A percentile compares a stretch with the other conserved stretches of the same genome.
Conservation (phyloP, 2,113 vertebrate genomes). For the Scomber colias region DNA sequence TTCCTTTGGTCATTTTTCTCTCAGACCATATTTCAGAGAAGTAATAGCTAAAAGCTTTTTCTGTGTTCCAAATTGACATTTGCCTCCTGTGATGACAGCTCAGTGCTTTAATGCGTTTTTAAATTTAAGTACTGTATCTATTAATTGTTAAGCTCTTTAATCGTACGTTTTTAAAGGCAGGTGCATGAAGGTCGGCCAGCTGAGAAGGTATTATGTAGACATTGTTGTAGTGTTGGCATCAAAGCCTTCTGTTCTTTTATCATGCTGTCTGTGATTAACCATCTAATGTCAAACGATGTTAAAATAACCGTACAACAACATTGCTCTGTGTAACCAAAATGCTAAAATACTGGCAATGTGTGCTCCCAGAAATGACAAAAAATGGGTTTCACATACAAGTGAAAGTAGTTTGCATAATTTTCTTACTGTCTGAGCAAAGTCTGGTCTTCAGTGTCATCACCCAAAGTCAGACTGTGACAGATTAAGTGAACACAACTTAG, state of each 20-base stretch:
- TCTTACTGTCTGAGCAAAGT: too few relatives aligned
- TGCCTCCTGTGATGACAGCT: background rate
- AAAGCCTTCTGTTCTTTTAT: conserved; percentile 8
- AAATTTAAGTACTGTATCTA: background rate
- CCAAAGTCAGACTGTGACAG: too few relatives aligned
- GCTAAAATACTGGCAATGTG: too few relatives aligned
- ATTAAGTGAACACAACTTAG: too few relatives aligned
- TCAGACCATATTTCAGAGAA: background rate
- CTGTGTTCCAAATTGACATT: conserved; percentile 1
- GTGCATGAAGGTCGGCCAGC: conserved; percentile 9
- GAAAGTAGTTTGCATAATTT: too few relatives aligned
- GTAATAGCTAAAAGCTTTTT: too few relatives aligned
- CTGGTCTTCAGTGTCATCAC: too few relatives aligned
- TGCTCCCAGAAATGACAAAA: too few relatives aligned
- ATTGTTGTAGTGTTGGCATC: background rate
- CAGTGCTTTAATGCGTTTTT: conserved; percentile 22
- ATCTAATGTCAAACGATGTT: too few relatives aligned
- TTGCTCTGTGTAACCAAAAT: too few relatives aligned
- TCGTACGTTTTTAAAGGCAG: conserved; percentile 16
- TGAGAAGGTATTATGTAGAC: background rate
- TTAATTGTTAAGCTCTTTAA: conserved; percentile 27
- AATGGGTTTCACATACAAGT: too few relatives aligned
- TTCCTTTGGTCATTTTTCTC: background rate
- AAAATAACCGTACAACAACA: too few relatives aligned
- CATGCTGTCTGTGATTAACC: background rate